Evolutionary conservation across 2,888 invertebrate species (phyloP), one percentile per base, ranked within the genome.

Genomic region (Laothoe populi): DNA sequence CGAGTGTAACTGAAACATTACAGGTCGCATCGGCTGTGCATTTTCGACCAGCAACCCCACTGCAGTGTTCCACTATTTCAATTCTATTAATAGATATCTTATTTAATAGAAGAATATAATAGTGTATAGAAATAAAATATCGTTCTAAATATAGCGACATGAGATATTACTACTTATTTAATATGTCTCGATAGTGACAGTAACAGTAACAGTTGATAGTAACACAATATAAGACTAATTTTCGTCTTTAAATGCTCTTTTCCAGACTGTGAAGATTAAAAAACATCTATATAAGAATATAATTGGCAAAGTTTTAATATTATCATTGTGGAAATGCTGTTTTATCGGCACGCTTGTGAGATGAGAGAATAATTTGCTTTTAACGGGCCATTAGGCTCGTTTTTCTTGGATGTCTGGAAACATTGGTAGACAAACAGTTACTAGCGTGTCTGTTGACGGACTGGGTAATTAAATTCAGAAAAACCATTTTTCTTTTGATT

Each of bases 1-100:
- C 63, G 69, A 35, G 8, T 70, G 75, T 75, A 74, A 79, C 81
- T 75, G 81, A 79, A 82, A 80, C 75, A 77, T 71, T 72, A 72
- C 74, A 71, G 75, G 68, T 38, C 38, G 38, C 38, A 65, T 60
- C 66, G 67, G 68, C 46, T 48, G 38, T 78, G 78, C 76, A 78
- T 59, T 70, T 74, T 70, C 69, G 72, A 65, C 64, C 68, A 68
- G 67, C 72, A 69, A 69, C 70, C 70, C 75, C 66, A 63, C 64
- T 21, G 19, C 38, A 40, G 26, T 40, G 24, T 11, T n/a, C 2
- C n/a, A 26, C 49, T 53, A 53, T 67, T 75, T 68, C 59, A 61
- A 70, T 63, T 64, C 64, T 62, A 66, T 16, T 31, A 16, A 53
- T 53, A 35, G 11, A 35, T 35, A 10, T 53, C 10, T 10, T n/a